Base-by-base conservation (phyloP, 2,888 invertebrate species). In the Penaeus monodon region DNA sequence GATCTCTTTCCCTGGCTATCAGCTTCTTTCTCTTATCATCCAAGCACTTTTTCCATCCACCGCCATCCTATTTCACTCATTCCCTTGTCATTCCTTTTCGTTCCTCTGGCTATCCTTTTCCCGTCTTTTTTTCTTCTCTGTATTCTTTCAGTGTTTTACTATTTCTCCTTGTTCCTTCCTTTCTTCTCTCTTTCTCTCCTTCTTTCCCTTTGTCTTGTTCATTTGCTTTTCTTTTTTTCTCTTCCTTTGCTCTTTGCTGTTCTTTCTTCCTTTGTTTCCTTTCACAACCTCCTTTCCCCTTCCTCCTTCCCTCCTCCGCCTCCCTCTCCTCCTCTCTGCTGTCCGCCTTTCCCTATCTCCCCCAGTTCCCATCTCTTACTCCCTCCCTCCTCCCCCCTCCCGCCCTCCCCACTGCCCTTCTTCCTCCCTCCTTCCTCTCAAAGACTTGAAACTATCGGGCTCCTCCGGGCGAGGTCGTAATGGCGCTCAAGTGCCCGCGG, bases 401-500 rank as follows among this genome's bases (percentile, higher is more conserved):
- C 22, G 0, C 38, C 2, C 12, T 17, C 68, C 68, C 24, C 29
- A 12, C 10, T 27, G 1, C 57, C 33, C 29, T 29, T 8, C 27
- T 12, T 17, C 73, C 22, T 22, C 29, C 29, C n/a, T 20, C 27
- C 33, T 7, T 22, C 73, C 73, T 29, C 22, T n/a, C 29, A 38
- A 38, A 38, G 33, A 29, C 73, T 73, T 24, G 76, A 24, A 49
- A 84, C 84, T 66, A 76, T 84, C 84, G 77, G 74, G 57, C 84
- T 65, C 77, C 27, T 57, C 66, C 57, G 78, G 84, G 78, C 68
- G 78, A 78, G 84, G 68, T 79, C 68, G 84, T 84, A 78, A 84
- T 78, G 84, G 84, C 29, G 70, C 78, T 84, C 78, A 79, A 84
- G 84, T 84, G 84, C 68, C 68, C 84, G 78, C 63, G 84, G 84